Evolutionary conservation across 2,888 invertebrate genomes (phyloP), one percentile per base, ranked within the genome.

Genomic region (Bellardia pandia): DNA sequence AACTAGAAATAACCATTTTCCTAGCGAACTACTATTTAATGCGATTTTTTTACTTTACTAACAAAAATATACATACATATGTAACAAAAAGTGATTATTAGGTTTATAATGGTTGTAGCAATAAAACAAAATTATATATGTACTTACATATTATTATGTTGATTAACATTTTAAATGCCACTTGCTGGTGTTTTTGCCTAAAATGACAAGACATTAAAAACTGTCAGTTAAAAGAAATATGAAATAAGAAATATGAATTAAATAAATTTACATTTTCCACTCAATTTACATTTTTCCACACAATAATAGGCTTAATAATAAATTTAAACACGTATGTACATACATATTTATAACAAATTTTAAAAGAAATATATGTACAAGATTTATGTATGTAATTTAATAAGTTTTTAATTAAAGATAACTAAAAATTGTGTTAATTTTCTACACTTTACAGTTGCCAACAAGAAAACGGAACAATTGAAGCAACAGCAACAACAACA

Each of bases 371-470:
- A 23, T 23, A 23, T 23, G n/a, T 23, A 23, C 23, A 23, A 23
- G 23, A 23, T 23, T 23, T 23, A 23, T 23, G 23, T 23, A 23
- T 23, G 23, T 23, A 23, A 23, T 23, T 23, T 23, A 23, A 23
- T 23, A 23, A 23, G 23, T 23, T 23, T 23, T 23, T 23, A 23
- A 23, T 23, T 23, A 23, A 23, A 23, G 23, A 23, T 23, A 58
- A 58, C 11, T 58, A 58, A 58, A 23, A 9, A 58, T 45, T 45
- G 8, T 53, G 60, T 23, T 33, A 40, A 37, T 33, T 6, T 51
- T 83, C 6, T 62, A 53, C 30, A 71, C 33, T 75, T 87, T 85
- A 45, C 81, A 87, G 86, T 37, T 51, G 0, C 23, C 4, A 56
- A 58, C 14, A 40, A 33, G n/a, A n/a, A 23, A 23, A 60, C 68